These are phyloP conservation scores for Campoplex capitator DNA, from an alignment of 2,888 invertebrate species.

Conservation along the genomic window DNA sequence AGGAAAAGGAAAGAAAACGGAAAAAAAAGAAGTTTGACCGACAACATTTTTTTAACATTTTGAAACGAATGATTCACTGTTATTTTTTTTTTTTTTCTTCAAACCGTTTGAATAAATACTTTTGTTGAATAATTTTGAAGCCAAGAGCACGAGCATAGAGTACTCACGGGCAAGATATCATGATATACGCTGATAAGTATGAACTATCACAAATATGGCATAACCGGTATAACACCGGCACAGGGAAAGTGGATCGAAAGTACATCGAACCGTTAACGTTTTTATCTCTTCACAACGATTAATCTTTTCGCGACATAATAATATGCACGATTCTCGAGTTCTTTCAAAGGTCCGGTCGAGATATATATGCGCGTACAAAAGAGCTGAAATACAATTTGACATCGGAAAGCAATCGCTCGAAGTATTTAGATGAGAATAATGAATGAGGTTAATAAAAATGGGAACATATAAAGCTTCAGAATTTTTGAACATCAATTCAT, in stretches of 20 bases:
- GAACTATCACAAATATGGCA: constrained; percentile 1
- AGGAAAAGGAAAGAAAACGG: neutral
- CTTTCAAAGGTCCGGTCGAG: neutral
- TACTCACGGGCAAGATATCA: neutral
- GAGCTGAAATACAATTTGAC: neutral
- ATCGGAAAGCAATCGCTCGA: neutral
- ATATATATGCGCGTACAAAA: neutral
- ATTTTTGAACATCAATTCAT: neutral
- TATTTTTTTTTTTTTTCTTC: neutral
- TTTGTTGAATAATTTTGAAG: neutral
- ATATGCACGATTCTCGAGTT: neutral
- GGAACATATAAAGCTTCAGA: neutral
- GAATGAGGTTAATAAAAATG: neutral
- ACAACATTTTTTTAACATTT: neutral
- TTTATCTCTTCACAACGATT: constrained; percentile 1
- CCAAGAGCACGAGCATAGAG: neutral
- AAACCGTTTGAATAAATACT: neutral
- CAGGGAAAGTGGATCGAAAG: constrained; percentile 14
- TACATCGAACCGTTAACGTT: constrained; percentile 9
- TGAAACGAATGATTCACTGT: neutral
- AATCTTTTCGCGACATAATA: neutral
- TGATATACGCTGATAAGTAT: neutral
- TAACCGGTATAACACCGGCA: constrained; percentile 10
- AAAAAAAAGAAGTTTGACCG: neutral
- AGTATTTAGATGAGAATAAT: neutral